Evolutionary conservation across 2,888 invertebrate genomes (phyloP).

Genomic region (Drosophila mercatorum): DNA sequence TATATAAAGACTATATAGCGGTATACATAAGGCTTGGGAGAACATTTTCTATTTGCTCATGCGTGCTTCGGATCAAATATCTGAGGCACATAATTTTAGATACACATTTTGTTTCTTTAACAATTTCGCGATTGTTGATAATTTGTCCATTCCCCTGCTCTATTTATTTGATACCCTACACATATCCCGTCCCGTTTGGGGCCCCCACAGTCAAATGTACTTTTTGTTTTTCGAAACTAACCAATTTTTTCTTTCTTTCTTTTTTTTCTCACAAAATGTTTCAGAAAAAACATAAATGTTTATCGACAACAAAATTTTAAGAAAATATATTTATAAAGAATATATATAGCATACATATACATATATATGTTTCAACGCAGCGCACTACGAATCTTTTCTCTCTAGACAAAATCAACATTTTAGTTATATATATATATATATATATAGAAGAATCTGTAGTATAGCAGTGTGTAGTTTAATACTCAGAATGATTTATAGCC

Average conservation of each 20-base stretch:
- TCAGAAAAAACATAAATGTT: slow-evolving; percentile 76
- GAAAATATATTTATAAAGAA: slow-evolving; percentile 39
- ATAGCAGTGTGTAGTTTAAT: slow-evolving; percentile 40
- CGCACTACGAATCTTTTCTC: slow-evolving; percentile 47
- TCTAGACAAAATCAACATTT: slow-evolving; percentile 49
- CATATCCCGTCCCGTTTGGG: slow-evolving; percentile 20
- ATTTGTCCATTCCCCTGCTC: slow-evolving; percentile 32
- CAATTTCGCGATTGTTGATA: slow-evolving; percentile 21
- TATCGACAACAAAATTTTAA: slow-evolving; percentile 57
- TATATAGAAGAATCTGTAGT: slow-evolving; percentile 38
- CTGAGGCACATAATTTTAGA: slow-evolving; percentile 64
- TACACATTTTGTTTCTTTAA: slow-evolving; percentile 17
- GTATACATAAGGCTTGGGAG: slow-evolving; percentile 44
- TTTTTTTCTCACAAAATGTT: slow-evolving; percentile 73
- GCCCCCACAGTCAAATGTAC: slow-evolving; percentile 50
- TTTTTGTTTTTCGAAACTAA: slow-evolving; percentile 68
- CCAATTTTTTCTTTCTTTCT: slow-evolving; percentile 72
- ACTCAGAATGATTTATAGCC: slow-evolving; percentile 61
- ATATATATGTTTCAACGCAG: slow-evolving; percentile 47
- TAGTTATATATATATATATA: slow-evolving; percentile 29
- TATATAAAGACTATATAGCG: slow-evolving; percentile 29
- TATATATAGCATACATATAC: slow-evolving; percentile 26
- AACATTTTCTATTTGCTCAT: slow-evolving; percentile 56
- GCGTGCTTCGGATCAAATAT: slow-evolving; percentile 69
- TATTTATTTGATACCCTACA: slow-evolving; percentile 36